A percentile compares a stretch with the other conserved stretches of the same genome.
Evolutionary conservation across 1,140 invertebrate species (phyloP).

Genomic region (Musca domestica): DNA sequence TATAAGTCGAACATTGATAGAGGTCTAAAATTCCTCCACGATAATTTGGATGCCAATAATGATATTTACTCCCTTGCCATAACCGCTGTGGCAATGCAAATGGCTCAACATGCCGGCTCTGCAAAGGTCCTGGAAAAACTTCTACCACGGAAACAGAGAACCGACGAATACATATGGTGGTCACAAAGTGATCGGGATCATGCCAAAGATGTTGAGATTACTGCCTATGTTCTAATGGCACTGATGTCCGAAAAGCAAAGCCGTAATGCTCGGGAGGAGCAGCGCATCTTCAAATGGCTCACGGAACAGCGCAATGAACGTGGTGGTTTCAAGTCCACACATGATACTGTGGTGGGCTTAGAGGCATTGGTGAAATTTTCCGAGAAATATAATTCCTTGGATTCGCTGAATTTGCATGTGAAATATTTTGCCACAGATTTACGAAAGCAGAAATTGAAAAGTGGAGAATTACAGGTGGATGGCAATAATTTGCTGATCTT

Average conservation of each 20-base stretch:
- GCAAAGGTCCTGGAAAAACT: slow-evolving; percentile 39
- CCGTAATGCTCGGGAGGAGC: slow-evolving; percentile 52
- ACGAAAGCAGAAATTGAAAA: slow-evolving; percentile 33
- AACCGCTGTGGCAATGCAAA: slow-evolving; percentile 72
- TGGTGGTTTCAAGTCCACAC: slow-evolving; percentile 75
- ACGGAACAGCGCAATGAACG: slow-evolving; percentile 70
- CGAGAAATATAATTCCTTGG: slow-evolving; percentile 39
- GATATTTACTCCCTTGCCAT: slow-evolving; percentile 79
- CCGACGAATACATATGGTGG: slow-evolving; percentile 45
- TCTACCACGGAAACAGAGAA: slow-evolving; percentile 31
- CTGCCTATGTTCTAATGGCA: slow-evolving; percentile 70
- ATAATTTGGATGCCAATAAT: slow-evolving; percentile 66
- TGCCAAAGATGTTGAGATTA: slow-evolving; percentile 74
- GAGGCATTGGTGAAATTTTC: slow-evolving; percentile 64
- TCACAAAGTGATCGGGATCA: slow-evolving; percentile 38
- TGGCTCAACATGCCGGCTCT: slow-evolving; percentile 64
- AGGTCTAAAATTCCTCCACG: slow-evolving; percentile 76
- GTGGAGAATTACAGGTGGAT: slow-evolving; percentile 50
- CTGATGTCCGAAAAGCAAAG: slow-evolving; percentile 62
- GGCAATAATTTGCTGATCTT: slow-evolving; percentile 54
- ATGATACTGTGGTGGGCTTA: slow-evolving; percentile 69
- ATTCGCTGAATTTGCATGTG: slow-evolving; percentile 34
- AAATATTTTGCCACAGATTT: slow-evolving; percentile 38
- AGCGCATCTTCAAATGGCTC: slow-evolving; percentile 68
- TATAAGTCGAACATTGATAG: slow-evolving; percentile 69